Evolutionary conservation across 2,797 vertebrate genomes (phyloP), one percentile per base, ranked within the genome.

Genomic region (Dipus sagitta): DNA sequence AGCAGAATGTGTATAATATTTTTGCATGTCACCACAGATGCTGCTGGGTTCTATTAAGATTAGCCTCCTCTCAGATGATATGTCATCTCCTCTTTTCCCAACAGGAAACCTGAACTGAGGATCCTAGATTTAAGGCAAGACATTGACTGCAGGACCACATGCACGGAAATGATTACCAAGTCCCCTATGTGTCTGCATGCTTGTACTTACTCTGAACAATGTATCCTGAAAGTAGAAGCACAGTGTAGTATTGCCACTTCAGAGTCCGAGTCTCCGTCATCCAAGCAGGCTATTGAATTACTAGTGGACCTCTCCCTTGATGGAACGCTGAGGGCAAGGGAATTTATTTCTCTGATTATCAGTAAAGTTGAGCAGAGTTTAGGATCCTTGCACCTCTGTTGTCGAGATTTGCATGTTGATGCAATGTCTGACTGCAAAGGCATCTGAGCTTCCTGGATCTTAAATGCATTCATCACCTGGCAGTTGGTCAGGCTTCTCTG

Each of bases 51-150:
- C 0, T 72, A 62, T 78, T 87, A 26, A 78, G 71, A 58, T 75
- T 21, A 30, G 5, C 14, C 21, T n/a, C 42, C 13, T 86, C 24
- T 93, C 28, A 77, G 60, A 32, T 67, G 60, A 32, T 67, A 3
- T 77, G 42, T 14, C 64, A 13, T 92, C 77, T 90, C n/a, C 28
- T 76, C 28, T 23, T 92, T 21, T 92, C 9, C 42, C 42, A 83
- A 74, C 72, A 95, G 94, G 18, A 7, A 11, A 3, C 42, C 47
- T 28, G 91, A 88, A 78, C 67, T 83, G 78, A 93, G 78, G 88
- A 74, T 91, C 77, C 28, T 93, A 52, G 88, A 79, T 91, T 84
- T 91, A 78, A 93, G 83, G 30, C 67, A 68, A 28, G 60, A 91
- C 24, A 28, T 42, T 8, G 78, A 68, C 30, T 93, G 67, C 86